Conservation (phyloP, 2,797 vertebrate species). For the Crax fasciolata region DNA sequence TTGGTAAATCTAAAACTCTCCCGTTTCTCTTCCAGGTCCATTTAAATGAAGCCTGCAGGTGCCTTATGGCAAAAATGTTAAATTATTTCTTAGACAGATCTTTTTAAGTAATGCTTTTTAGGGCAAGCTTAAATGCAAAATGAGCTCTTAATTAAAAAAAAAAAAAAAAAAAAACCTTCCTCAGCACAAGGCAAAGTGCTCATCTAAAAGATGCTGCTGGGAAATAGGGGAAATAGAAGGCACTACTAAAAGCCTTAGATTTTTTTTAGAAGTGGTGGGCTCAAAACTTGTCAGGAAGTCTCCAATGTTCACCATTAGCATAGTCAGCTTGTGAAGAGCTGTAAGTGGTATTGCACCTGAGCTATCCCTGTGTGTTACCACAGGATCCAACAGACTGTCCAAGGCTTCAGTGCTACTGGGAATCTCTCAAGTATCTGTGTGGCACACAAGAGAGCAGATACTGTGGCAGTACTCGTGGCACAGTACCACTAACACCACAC, state of each 20-base stretch:
- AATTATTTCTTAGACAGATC: conserved; percentile 68
- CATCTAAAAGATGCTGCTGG: background rate
- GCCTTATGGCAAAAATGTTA: conserved; percentile 71
- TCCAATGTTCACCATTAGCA: background rate
- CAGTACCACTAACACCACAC: background rate
- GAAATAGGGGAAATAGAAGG: background rate
- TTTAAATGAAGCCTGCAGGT: conserved; percentile 65
- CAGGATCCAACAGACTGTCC: background rate
- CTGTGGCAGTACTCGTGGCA: background rate
- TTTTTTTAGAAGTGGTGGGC: background rate
- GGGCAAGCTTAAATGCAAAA: conserved; percentile 47
- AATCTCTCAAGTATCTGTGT: background rate
- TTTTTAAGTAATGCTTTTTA: conserved; percentile 47
- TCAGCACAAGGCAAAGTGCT: background rate
- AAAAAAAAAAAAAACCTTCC: background rate
- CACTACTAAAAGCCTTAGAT: background rate
- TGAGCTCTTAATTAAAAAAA: conserved; percentile 29
- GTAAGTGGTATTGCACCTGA: background rate
- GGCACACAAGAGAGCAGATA: background rate
- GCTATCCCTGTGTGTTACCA: background rate
- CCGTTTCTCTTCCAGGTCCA: conserved; percentile 65
- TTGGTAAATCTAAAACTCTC: conserved; percentile 64
- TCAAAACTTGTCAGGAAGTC: background rate
- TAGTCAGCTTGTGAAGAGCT: background rate
- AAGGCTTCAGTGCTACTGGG: background rate